Evolutionary conservation across 2,888 invertebrate genomes (phyloP).

Genomic region (Tetheella fluctuosa): DNA sequence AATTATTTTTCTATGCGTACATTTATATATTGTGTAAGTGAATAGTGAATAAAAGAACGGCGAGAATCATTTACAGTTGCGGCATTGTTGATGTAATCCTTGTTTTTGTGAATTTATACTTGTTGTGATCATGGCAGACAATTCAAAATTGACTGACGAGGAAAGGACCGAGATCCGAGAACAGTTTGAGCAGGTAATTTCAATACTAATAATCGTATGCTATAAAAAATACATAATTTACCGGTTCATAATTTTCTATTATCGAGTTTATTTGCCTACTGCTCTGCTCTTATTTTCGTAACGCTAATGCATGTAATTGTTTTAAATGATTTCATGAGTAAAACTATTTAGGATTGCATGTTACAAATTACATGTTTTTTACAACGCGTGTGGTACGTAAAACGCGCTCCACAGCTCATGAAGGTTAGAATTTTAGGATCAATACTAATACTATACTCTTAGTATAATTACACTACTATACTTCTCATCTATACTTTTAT

Average conservation of each 20-base stretch:
- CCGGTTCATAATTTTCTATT: neutral
- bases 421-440: neutral
- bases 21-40: conserved; percentile 48
- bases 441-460: too few relatives aligned
- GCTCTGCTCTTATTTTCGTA: too few relatives aligned
- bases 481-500: too few relatives aligned
- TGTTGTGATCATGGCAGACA: conserved; percentile 77
- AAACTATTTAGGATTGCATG: neutral
- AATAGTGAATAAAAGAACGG: conserved; percentile 49
- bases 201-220: conserved; percentile 13
- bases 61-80: conserved; percentile 36
- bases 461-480: too few relatives aligned
- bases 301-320: neutral
- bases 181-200: conserved; percentile 88
- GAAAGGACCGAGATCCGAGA: conserved; percentile 90
- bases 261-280: neutral
- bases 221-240: conserved; percentile 19
- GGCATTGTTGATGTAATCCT: conserved; percentile 65
- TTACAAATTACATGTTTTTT: neutral
- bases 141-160: conserved; percentile 86
- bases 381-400: neutral
- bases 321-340: conserved; percentile 9
- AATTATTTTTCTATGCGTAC: conserved; percentile 45
- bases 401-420: too few relatives aligned
- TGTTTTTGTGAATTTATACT: conserved; percentile 67